Conservation (phyloP, 1,140 invertebrate species). For the Panagrolaimus sp. region DNA sequence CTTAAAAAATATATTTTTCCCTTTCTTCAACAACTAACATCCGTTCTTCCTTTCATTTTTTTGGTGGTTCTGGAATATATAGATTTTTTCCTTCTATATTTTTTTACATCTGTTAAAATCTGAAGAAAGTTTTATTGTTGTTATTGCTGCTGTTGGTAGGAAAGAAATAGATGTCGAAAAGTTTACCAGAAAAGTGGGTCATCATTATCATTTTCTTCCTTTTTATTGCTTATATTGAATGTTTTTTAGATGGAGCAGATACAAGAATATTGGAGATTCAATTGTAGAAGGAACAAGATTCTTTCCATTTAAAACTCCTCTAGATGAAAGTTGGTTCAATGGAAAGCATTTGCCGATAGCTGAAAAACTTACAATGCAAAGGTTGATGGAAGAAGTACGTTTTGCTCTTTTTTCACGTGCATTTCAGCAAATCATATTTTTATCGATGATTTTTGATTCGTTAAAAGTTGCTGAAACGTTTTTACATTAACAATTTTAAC, state of each 20-base stretch:
- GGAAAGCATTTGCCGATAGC: background rate
- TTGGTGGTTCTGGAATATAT: too few species aligned
- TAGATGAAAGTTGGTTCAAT: slow-evolving; percentile 65
- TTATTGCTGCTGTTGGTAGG: too few species aligned
- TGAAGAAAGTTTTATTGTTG: too few species aligned
- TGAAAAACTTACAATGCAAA: background rate
- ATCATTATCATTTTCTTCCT: background rate
- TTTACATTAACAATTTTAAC: background rate
- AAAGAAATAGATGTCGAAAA: slow-evolving; percentile 2
- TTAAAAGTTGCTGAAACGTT: background rate
- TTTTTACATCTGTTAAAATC: too few species aligned
- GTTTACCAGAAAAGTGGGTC: background rate
- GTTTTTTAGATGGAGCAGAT: slow-evolving; percentile 14
- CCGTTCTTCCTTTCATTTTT: too few species aligned
- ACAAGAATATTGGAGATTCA: background rate
- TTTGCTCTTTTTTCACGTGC: background rate
- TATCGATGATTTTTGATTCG: background rate
- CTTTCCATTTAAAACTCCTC: slow-evolving; percentile 72
- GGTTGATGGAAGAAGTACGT: slow-evolving; percentile 9
- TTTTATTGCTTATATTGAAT: background rate
- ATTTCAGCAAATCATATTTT: background rate
- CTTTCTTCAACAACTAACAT: too few species aligned
- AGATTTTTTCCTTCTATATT: too few species aligned
- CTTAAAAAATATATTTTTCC: too few species aligned
- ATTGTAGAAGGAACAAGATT: slow-evolving; percentile 66